Evolutionary conservation across 2,113 vertebrate genomes (phyloP).

Genomic region (Vireo altiloquus): DNA sequence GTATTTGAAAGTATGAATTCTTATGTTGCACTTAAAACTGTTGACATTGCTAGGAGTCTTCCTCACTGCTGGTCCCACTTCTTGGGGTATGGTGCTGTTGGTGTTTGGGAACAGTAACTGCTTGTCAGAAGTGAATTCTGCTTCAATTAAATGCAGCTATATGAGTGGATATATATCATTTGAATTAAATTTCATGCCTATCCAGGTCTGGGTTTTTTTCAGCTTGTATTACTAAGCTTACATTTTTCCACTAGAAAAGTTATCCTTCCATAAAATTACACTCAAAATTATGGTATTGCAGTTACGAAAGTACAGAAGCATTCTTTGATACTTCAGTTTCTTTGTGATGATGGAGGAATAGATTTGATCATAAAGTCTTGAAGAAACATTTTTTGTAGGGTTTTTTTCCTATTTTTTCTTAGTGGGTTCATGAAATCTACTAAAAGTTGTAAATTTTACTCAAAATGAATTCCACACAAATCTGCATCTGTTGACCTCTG

Average conservation of each 20-base stretch:
- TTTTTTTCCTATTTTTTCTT: neutral
- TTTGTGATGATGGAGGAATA: fast-evolving
- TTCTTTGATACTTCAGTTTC: neutral
- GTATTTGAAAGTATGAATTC: neutral
- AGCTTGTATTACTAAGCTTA: neutral
- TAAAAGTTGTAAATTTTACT: neutral
- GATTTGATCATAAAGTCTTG: neutral
- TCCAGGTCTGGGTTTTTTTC: neutral
- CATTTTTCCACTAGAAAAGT: neutral
- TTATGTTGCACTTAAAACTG: neutral
- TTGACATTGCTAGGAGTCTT: neutral
- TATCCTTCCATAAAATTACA: neutral
- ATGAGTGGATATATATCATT: neutral
- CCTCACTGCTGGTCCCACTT: neutral
- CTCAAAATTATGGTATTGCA: neutral
- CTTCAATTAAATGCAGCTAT: neutral
- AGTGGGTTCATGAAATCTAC: neutral
- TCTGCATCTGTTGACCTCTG: neutral
- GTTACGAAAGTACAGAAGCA: neutral
- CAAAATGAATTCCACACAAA: neutral
- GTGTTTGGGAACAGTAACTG: neutral
- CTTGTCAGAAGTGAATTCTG: neutral
- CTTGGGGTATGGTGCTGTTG: neutral
- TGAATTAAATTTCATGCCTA: neutral
- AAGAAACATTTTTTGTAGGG: neutral